Evolutionary conservation across 1,140 invertebrate genomes (phyloP).

Genomic region (Drosophila willistoni): DNA sequence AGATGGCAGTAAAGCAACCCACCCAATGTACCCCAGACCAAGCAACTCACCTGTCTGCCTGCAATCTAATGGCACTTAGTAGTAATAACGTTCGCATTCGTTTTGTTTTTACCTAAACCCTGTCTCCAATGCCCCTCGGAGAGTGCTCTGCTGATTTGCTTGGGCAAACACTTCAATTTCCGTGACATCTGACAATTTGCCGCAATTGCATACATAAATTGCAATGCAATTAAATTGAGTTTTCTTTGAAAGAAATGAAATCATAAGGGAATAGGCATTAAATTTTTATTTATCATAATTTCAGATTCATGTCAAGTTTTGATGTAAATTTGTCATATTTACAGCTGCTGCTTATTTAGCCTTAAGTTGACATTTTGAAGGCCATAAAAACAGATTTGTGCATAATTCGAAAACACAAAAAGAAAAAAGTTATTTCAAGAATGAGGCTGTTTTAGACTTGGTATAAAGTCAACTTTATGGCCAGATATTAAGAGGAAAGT

Average conservation of each 20-base stretch:
- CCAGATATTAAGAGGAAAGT: conserved; percentile 36
- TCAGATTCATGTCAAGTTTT: conserved; percentile 38
- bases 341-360: conserved; percentile 15
- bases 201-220: conserved; percentile 37
- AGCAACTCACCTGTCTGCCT: conserved; percentile 32
- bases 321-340: conserved; percentile 12
- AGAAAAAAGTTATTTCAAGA: conserved; percentile 7
- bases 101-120: conserved; percentile 26
- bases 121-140: not conserved
- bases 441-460: conserved; percentile 7
- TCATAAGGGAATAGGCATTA: conserved; percentile 35
- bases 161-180: conserved; percentile 57
- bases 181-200: conserved; percentile 52
- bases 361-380: conserved; percentile 28
- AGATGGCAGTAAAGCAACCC: not conserved
- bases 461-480: conserved; percentile 52
- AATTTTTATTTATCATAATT: conserved; percentile 68
- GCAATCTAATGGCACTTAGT: conserved; percentile 54
- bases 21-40: conserved; percentile 7
- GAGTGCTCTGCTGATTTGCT: conserved; percentile 39
- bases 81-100: conserved; percentile 60
- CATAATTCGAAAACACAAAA: conserved; percentile 57
- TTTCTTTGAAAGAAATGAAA: not conserved
- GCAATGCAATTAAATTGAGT: conserved; percentile 65
- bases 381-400: conserved; percentile 69